phyloP scores from a whole-genome alignment of 2,113 vertebrate genomes.

The Oophaga pumilio region DNA sequence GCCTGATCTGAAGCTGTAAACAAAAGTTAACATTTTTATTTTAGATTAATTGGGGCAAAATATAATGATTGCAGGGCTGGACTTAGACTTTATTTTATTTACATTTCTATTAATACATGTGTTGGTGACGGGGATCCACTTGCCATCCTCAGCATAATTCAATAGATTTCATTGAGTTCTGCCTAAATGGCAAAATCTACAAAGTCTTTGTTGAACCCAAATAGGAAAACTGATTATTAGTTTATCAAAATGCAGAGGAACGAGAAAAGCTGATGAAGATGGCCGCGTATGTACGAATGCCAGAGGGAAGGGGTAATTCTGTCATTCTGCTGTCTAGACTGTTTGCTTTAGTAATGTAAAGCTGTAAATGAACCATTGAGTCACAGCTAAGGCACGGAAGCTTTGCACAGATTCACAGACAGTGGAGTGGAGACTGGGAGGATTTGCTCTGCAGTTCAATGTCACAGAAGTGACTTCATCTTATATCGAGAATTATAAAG shows the following conservation, averaged over 20 bases:
- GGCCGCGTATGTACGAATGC: slow-evolving; percentile 71
- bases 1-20: background rate
- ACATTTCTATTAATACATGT: background rate
- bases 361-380: slow-evolving; percentile 70
- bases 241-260: slow-evolving; percentile 71
- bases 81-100: background rate
- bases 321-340: slow-evolving; percentile 79
- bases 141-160: background rate
- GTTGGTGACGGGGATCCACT: no score
- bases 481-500: background rate
- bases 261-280: slow-evolving; percentile 70
- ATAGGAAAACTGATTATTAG: slow-evolving; percentile 74
- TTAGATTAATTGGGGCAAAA: background rate
- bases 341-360: slow-evolving; percentile 78
- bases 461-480: slow-evolving; percentile 64
- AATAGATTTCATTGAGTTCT: slow-evolving; percentile 59
- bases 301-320: slow-evolving; percentile 71
- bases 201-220: slow-evolving; percentile 70
- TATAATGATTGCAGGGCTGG: background rate
- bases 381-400: slow-evolving; percentile 66
- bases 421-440: slow-evolving; percentile 70
- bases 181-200: slow-evolving; percentile 61
- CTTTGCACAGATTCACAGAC: slow-evolving; percentile 76
- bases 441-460: slow-evolving; percentile 77
- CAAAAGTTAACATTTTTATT: background rate